Evolutionary conservation across 2,113 vertebrate species (phyloP).

Genomic region (Plecturocebus donacophilus): DNA sequence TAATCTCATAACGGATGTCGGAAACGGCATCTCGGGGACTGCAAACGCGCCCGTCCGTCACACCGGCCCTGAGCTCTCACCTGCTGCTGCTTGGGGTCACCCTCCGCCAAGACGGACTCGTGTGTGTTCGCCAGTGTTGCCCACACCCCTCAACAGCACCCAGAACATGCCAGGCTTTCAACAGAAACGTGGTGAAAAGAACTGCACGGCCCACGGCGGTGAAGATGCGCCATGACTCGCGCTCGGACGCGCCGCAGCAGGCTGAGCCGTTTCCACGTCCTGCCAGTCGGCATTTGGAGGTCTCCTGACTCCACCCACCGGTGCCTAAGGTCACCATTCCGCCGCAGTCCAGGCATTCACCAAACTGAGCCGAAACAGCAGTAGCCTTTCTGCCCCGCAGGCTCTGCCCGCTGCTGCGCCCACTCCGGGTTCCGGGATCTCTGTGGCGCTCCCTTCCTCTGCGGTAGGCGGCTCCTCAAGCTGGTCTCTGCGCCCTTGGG

Average conservation of each 20-base stretch:
- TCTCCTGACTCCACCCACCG: background rate
- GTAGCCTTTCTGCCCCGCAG: too few species aligned
- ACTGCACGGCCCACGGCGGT: rapidly evolving
- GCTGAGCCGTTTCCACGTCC: background rate
- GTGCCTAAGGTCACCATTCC: background rate
- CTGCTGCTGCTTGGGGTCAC: too few species aligned
- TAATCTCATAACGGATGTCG: rapidly evolving
- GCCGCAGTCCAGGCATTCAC: background rate
- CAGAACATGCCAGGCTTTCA: background rate
- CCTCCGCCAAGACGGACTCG: background rate
- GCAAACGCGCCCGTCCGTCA: too few species aligned
- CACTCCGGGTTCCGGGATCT: background rate
- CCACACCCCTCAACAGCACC: background rate
- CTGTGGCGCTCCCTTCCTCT: background rate
- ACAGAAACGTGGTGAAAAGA: too few species aligned
- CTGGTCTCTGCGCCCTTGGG: background rate
- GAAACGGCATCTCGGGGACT: background rate
- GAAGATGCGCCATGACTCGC: rapidly evolving
- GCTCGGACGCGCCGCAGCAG: too few species aligned
- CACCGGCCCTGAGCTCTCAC: background rate
- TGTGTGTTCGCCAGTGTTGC: background rate
- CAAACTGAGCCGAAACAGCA: rapidly evolving
- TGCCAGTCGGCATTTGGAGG: rapidly evolving
- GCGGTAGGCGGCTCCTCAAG: background rate
- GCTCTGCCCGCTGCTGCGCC: background rate